Conservation (phyloP, 2,888 invertebrate genomes). For the Torymus tubicola region DNA sequence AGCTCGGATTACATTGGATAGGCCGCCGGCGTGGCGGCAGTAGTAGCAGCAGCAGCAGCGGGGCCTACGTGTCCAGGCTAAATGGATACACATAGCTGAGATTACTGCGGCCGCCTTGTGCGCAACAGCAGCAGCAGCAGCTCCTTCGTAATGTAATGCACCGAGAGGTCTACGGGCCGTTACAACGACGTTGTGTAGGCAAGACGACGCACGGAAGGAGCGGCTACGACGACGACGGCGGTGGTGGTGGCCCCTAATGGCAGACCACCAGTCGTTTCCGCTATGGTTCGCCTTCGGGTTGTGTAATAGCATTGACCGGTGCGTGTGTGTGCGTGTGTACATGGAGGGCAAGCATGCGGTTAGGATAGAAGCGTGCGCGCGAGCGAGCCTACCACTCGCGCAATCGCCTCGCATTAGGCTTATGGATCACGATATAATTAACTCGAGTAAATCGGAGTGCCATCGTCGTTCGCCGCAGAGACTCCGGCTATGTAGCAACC, state of each 20-base stretch:
- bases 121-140: too few relatives aligned
- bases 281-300: constrained; percentile 45
- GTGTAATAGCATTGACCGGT: constrained; percentile 35
- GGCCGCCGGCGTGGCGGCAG: constrained; percentile 58
- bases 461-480: background rate
- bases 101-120: constrained; percentile 67
- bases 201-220: constrained; percentile 14
- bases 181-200: constrained; percentile 16
- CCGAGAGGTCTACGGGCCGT: constrained; percentile 35
- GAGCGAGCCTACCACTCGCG: background rate
- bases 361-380: background rate
- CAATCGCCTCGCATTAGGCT: constrained; percentile 39
- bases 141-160: constrained; percentile 58
- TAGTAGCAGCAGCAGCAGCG: too few relatives aligned
- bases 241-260: constrained; percentile 51
- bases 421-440: constrained; percentile 48
- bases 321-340: background rate
- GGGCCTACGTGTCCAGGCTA: constrained; percentile 67
- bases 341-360: background rate
- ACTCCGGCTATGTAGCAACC: too few relatives aligned
- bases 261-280: constrained; percentile 58
- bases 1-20: constrained; percentile 71
- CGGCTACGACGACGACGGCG: background rate
- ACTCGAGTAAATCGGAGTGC: background rate
- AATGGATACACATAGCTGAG: constrained; percentile 75